Percentiles rank a stretch among this genome's conserved stretches.
These are phyloP conservation scores for Python bivittatus DNA, from an alignment of 2,113 vertebrate species.

Conservation along the genomic window DNA sequence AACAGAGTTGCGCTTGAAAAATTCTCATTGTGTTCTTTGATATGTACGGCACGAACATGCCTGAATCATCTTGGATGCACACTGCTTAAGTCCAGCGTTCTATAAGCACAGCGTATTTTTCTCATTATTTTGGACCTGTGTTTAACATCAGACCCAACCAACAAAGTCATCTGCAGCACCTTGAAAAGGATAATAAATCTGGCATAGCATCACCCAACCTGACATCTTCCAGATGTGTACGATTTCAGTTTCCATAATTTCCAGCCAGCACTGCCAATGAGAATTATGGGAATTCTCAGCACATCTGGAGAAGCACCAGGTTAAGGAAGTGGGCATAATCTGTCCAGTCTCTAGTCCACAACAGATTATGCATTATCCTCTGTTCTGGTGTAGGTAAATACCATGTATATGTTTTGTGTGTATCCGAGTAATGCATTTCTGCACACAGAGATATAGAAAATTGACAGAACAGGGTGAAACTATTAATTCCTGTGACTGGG, in stretches of 20 bases:
- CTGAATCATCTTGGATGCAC: not conserved
- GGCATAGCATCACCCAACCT: not conserved
- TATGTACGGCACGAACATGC: not conserved
- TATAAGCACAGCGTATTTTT: not conserved
- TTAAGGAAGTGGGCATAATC: not conserved
- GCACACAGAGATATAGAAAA: not conserved
- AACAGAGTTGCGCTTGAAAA: not conserved
- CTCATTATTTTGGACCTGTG: not conserved
- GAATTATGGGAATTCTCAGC: not conserved
- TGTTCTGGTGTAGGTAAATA: not conserved
- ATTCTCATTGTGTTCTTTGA: not conserved
- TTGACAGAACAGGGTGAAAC: not conserved
- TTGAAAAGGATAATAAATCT: not conserved
- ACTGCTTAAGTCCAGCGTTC: not conserved
- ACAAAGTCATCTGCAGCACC: not conserved
- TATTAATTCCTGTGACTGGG: not conserved
- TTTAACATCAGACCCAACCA: not conserved
- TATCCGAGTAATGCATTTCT: not conserved
- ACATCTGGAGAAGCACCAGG: not conserved
- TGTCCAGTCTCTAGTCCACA: not conserved
- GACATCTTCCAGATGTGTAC: not conserved
- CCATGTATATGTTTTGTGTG: not conserved
- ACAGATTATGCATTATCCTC: not conserved
- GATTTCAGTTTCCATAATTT: not conserved
- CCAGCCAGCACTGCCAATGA: not conserved